Conservation (phyloP, 2,888 invertebrate species). For the Idaea aversata region DNA sequence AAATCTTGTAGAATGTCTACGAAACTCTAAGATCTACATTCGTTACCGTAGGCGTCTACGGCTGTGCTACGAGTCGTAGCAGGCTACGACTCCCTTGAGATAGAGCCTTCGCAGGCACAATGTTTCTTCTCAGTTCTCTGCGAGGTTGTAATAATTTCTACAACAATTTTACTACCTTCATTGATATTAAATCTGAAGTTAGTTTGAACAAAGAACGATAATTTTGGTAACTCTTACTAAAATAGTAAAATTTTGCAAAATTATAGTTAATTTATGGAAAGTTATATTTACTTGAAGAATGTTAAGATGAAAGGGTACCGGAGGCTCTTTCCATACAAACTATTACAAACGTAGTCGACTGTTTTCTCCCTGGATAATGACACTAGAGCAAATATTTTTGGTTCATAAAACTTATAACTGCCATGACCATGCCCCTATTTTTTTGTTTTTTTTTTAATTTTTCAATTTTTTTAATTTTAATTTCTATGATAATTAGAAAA, state of each 20-base stretch:
- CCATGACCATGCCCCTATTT: no score
- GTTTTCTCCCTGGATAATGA: no score
- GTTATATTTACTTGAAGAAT: no score
- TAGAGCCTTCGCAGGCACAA: conserved; percentile 58
- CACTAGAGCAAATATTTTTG: no score
- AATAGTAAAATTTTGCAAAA: background rate
- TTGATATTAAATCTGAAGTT: conserved; percentile 3
- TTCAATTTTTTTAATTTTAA: no score
- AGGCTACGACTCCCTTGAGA: conserved; percentile 69
- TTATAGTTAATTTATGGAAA: no score
- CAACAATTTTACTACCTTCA: conserved; percentile 34
- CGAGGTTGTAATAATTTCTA: conserved; percentile 63
- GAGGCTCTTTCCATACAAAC: no score
- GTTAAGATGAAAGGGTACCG: no score
- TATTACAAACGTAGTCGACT: no score
- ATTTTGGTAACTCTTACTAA: background rate
- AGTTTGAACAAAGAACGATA: conserved; percentile 11
- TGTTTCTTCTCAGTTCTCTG: conserved; percentile 56
- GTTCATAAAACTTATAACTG: no score
- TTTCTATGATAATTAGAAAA: no score
- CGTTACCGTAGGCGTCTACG: conserved; percentile 62
- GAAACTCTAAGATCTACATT: conserved; percentile 49
- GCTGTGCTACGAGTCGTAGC: conserved; percentile 68
- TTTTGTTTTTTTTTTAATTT: no score
- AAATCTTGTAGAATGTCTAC: conserved; percentile 36